phyloP scores from a whole-genome alignment of 1,140 invertebrate genomes.

The Microplitis mediator region DNA sequence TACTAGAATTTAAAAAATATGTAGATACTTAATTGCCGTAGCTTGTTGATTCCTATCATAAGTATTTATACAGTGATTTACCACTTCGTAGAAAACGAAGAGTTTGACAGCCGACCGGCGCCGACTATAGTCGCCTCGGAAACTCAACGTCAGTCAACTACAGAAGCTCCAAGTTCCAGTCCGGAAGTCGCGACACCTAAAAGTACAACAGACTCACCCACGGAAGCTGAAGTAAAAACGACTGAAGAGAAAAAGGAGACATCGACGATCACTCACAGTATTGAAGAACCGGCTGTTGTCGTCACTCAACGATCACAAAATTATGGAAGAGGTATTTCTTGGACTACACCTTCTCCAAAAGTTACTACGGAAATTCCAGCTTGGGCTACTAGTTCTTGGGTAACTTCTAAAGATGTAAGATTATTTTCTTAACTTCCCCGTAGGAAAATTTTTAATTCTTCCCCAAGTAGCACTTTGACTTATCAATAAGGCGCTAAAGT shows the following conservation, averaged over 20 bases:
- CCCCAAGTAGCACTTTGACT: no score
- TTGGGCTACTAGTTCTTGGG: conserved; percentile 55
- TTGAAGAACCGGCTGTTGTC: conserved; percentile 33
- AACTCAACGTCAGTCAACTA: background rate
- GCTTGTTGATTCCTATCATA: background rate
- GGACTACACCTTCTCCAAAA: conserved; percentile 42
- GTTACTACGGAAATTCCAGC: conserved; percentile 52
- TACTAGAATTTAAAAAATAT: background rate
- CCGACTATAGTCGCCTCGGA: conserved; percentile 12
- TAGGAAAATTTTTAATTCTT: no score
- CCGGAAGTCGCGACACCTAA: conserved; percentile 32
- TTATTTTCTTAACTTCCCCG: conserved; percentile 12
- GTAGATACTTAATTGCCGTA: background rate
- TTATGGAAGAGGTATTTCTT: conserved; percentile 60
- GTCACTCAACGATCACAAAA: conserved; percentile 50
- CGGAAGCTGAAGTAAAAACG: conserved; percentile 34
- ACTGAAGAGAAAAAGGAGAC: conserved; percentile 27
- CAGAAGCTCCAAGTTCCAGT: conserved; percentile 13
- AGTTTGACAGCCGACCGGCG: conserved; percentile 2
- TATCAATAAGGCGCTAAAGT: no score
- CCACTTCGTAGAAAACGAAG: conserved; percentile 23
- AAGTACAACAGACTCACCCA: conserved; percentile 14
- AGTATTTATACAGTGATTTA: conserved; percentile 15
- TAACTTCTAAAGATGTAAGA: conserved; percentile 38
- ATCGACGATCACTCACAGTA: conserved; percentile 18